phyloP scores from a whole-genome alignment of 2,113 vertebrate species.

The Pseudopipra pipra region DNA sequence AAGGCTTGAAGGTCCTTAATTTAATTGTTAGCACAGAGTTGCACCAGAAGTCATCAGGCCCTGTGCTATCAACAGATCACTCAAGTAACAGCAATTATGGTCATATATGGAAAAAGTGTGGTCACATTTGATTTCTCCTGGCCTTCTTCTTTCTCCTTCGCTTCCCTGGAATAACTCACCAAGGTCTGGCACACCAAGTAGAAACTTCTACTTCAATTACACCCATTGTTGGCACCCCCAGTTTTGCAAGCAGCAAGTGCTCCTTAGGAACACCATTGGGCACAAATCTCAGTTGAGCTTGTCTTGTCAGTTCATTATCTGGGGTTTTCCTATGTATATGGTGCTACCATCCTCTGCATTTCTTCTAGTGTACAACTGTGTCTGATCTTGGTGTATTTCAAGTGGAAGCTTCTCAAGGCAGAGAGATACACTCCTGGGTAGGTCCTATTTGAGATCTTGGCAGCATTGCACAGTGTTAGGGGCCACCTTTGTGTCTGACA shows the following conservation, averaged over 20 bases:
- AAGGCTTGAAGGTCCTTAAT: background rate
- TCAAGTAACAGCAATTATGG: background rate
- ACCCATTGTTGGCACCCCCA: background rate
- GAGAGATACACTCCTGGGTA: background rate
- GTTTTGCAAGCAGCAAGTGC: background rate
- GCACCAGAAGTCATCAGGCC: background rate
- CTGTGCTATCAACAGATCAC: background rate
- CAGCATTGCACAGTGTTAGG: background rate
- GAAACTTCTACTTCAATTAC: background rate
- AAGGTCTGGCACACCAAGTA: background rate
- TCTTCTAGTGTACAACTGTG: background rate
- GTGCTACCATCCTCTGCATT: background rate
- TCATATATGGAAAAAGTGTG: background rate
- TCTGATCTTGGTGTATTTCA: background rate
- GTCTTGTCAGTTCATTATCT: background rate
- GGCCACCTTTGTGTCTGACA: background rate
- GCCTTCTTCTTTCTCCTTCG: background rate
- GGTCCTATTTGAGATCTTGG: background rate
- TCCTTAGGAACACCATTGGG: background rate
- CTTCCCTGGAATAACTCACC: background rate
- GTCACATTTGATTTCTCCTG: background rate
- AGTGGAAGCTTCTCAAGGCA: background rate
- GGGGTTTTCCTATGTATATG: background rate
- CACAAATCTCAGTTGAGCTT: background rate
- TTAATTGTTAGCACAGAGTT: background rate